These are phyloP conservation scores for Crenichthys baileyi DNA, from an alignment of 2,797 vertebrate species.

Conservation along the genomic window DNA sequence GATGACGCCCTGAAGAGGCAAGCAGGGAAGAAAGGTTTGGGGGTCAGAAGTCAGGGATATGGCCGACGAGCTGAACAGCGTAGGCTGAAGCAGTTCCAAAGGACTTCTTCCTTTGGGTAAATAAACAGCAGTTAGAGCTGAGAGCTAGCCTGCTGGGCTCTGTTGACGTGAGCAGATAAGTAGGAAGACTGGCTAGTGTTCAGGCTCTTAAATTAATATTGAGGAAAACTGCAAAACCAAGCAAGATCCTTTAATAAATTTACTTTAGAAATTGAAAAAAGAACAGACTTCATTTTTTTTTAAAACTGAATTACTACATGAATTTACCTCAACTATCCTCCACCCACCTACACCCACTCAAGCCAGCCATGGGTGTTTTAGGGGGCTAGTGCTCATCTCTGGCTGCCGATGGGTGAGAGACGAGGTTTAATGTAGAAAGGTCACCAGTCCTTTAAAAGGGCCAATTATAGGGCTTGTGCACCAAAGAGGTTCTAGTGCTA, in stretches of 20 bases:
- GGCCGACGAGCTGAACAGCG: slow-evolving; percentile 47
- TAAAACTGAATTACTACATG: background rate
- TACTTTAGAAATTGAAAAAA: background rate
- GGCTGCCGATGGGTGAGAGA: background rate
- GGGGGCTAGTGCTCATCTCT: too few relatives aligned
- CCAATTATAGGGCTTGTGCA: background rate
- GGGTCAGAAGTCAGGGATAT: slow-evolving; percentile 48
- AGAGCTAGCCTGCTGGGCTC: slow-evolving; percentile 57
- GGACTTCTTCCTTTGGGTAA: slow-evolving; percentile 63
- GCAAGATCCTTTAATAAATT: slow-evolving; percentile 7
- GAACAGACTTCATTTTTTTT: background rate
- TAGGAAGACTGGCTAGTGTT: slow-evolving; percentile 50
- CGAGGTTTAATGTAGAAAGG: too few relatives aligned
- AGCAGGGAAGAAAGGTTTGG: slow-evolving; percentile 54
- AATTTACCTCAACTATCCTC: background rate
- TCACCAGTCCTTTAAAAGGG: background rate
- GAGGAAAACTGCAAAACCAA: slow-evolving; percentile 32
- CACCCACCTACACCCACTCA: too few relatives aligned
- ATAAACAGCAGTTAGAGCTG: slow-evolving; percentile 63
- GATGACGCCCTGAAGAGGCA: slow-evolving; percentile 17
- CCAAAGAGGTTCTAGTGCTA: background rate
- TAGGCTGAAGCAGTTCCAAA: slow-evolving; percentile 48
- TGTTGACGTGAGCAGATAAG: slow-evolving; percentile 70
- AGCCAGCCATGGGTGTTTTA: too few relatives aligned
- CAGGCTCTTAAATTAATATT: slow-evolving; percentile 40